phyloP scores from a whole-genome alignment of 1,140 invertebrate species.

The Anthonomus grandis region DNA sequence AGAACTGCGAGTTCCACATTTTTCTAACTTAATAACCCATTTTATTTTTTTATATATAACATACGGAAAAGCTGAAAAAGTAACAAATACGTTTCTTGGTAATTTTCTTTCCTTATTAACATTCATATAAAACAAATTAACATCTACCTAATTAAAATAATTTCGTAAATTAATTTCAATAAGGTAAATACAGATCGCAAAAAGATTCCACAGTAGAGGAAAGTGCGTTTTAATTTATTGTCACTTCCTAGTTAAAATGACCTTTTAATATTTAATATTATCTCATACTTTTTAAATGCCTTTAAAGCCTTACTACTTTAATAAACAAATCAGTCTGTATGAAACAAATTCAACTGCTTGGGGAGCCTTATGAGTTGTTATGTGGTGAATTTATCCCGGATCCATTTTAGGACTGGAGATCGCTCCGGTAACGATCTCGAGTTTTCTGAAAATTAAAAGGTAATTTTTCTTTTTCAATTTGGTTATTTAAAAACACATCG shows the following conservation, averaged over 20 bases:
- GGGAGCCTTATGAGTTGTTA: slow-evolving; percentile 11
- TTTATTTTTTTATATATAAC: too few species aligned
- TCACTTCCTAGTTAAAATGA: too few species aligned
- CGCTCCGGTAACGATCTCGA: slow-evolving; percentile 13
- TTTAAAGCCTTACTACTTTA: neutral
- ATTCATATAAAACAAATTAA: too few species aligned
- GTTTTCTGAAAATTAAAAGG: slow-evolving; percentile 15
- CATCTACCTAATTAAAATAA: slow-evolving; percentile 1
- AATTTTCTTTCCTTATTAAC: too few species aligned
- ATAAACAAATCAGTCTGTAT: slow-evolving; percentile 18
- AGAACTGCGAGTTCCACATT: too few species aligned
- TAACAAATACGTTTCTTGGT: too few species aligned
- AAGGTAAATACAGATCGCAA: neutral
- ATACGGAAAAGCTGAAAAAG: too few species aligned
- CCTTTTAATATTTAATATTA: too few species aligned
- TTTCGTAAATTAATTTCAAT: neutral
- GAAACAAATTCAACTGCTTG: slow-evolving; percentile 5
- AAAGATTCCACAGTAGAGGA: neutral
- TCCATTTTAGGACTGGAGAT: slow-evolving; percentile 22
- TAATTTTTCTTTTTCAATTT: too few species aligned
- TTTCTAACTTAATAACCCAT: too few species aligned
- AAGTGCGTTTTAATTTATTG: neutral
- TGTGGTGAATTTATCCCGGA: slow-evolving; percentile 24
- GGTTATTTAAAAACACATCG: too few species aligned
- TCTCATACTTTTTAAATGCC: neutral